These are phyloP conservation scores for Platynereis dumerilii DNA, from an alignment of 2,888 invertebrate species.

Conservation along the genomic window DNA sequence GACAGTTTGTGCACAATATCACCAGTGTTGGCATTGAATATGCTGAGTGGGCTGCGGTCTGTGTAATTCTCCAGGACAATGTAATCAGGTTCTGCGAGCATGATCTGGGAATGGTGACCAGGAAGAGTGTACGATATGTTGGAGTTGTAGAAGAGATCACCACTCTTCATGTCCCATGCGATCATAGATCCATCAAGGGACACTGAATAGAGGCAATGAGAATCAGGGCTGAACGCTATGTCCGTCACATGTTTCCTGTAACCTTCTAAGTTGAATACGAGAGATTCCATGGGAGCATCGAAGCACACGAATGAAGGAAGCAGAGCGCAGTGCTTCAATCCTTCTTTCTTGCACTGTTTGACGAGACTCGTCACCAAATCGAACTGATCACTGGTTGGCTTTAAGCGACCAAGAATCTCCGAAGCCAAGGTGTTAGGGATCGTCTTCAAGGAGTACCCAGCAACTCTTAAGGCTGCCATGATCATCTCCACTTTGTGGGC, in stretches of 20 bases:
- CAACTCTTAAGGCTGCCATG: constrained; percentile 33
- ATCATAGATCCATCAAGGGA: constrained; percentile 36
- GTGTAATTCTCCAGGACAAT: constrained; percentile 36
- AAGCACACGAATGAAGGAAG: constrained; percentile 41
- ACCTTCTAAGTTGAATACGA: constrained; percentile 38
- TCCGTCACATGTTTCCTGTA: constrained; percentile 37
- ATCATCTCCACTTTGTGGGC: constrained; percentile 29
- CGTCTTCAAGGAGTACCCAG: constrained; percentile 36
- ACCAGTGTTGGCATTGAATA: constrained; percentile 36
- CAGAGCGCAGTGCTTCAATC: constrained; percentile 71
- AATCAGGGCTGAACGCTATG: constrained; percentile 34
- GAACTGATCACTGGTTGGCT: constrained; percentile 1
- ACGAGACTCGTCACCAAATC: constrained; percentile 80
- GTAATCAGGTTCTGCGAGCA: constrained; percentile 27
- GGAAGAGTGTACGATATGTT: constrained; percentile 25
- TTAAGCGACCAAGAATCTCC: constrained; percentile 85
- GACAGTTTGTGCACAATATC: constrained; percentile 30
- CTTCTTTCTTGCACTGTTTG: constrained; percentile 84
- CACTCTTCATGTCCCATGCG: constrained; percentile 38
- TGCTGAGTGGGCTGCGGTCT: constrained; percentile 14
- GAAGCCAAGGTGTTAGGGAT: constrained; percentile 72
- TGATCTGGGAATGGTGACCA: constrained; percentile 4
- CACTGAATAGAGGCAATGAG: constrained; percentile 35
- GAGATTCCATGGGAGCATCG: constrained; percentile 38
- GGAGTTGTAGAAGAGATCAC: constrained; percentile 32